These are phyloP conservation scores for Tachysurus vachellii DNA, from an alignment of 2,113 vertebrate genomes.

Conservation along the genomic window DNA sequence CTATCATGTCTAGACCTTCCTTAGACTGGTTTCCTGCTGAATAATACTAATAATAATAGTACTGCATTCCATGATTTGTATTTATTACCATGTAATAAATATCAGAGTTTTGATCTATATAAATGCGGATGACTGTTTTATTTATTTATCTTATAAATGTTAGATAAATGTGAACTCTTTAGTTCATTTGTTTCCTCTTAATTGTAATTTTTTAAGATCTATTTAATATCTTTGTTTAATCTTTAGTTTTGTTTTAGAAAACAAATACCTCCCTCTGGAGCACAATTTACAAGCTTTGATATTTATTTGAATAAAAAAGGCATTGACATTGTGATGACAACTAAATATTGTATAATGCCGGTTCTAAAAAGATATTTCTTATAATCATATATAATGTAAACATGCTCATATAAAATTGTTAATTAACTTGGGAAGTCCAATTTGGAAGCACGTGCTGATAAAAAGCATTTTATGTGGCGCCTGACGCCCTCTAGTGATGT, in stretches of 20 bases:
- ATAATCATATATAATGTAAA: neutral
- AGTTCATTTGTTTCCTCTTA: neutral
- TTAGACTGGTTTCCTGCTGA: neutral
- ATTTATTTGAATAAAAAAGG: too few species aligned
- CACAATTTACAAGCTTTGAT: neutral
- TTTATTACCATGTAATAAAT: conserved; percentile 10
- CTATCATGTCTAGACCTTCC: neutral
- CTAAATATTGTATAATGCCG: neutral
- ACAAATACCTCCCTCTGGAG: neutral
- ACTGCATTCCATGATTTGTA: neutral
- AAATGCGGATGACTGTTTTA: neutral
- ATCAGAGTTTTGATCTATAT: neutral
- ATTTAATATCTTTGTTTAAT: neutral
- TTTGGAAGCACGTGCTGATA: neutral
- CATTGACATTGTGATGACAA: neutral
- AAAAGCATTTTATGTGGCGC: neutral
- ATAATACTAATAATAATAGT: neutral
- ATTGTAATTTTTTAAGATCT: neutral
- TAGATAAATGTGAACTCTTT: neutral
- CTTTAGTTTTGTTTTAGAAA: neutral
- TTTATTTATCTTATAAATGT: neutral
- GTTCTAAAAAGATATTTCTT: neutral
- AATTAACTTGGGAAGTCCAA: neutral
- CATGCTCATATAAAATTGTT: neutral
- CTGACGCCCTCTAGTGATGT: conserved; percentile 41